Base-by-base conservation (phyloP, 2,888 invertebrate genomes). In the Lithophane semibrunnea region DNA sequence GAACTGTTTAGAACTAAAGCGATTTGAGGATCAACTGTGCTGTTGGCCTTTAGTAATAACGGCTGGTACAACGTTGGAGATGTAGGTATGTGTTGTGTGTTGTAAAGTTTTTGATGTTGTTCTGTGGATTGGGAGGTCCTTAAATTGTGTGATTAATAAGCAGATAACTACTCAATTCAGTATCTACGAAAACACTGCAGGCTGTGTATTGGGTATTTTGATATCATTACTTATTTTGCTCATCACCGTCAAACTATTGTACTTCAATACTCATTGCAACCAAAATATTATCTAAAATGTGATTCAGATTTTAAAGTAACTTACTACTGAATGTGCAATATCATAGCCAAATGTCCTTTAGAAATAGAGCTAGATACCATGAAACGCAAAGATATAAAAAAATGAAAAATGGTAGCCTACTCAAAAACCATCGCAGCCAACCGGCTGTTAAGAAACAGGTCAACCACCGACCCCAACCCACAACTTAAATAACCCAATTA, bases 401-500 rank as follows among this genome's bases (percentile, higher is more conserved):
- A 52, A 52, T 37, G 7, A 7, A 75, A 29, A 47, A 54, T 52
- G 18, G 67, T 54, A n/a, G 69, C 56, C 52, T 56, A 29, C 54
- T 73, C 61, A 60, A 47, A 63, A 63, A 21, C 54, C 47, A 18
- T 18, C 24, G 37, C 75, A 58, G 44, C 16, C 42, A 49, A 74
- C 44, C 21, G n/a, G 5, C 44, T 77, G 29, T 70, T n/a, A 52
- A 82, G 60, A 77, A 80, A 77, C 70, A 47, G 77, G 82, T 82
- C 82, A 75, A 82, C 83, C 47, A 66, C 21, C 44, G 8, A 21
- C 24, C 56, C 13, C 58, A 24, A 42, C 60, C 61, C 65, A 68
- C 61, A 13, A 63, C 84, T 54, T 44, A 60, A 80, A 72, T 47
- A 74, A 68, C 68, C 85, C 77, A 81, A 83, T 82, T 77, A 85